A percentile compares a stretch with the other conserved stretches of the same genome.
These are phyloP conservation scores for Camptogramma bilineatum DNA, from an alignment of 2,888 invertebrate genomes.

Conservation along the genomic window DNA sequence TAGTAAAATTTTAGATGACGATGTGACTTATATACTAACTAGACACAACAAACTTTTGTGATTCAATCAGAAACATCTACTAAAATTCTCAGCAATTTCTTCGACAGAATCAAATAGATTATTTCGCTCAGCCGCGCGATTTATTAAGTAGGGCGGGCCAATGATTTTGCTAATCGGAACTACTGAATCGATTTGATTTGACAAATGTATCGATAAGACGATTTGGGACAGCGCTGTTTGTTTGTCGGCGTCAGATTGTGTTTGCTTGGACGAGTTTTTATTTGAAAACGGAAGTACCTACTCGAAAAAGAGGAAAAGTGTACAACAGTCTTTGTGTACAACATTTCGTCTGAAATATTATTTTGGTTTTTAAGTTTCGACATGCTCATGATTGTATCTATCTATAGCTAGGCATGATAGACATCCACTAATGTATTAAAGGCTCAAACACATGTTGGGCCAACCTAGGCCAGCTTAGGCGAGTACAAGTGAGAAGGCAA, in stretches of 20 bases:
- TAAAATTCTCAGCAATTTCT: constrained; percentile 4
- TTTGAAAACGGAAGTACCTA: constrained; percentile 2
- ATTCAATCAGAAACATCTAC: background rate
- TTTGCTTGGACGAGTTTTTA: constrained; percentile 24
- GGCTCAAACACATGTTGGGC: too few species aligned
- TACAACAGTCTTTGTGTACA: background rate
- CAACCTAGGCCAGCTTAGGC: too few species aligned
- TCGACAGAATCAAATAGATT: constrained; percentile 32
- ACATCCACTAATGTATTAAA: too few species aligned
- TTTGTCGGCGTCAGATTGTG: constrained; percentile 10
- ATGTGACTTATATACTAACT: too few species aligned
- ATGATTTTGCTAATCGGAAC: constrained; percentile 44
- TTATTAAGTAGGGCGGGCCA: constrained; percentile 43
- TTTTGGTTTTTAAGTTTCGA: too few species aligned
- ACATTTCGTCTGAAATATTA: background rate
- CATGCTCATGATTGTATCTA: background rate
- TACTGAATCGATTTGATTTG: constrained; percentile 40
- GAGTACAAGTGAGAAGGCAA: too few species aligned
- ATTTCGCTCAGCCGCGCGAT: constrained; percentile 41
- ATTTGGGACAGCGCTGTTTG: constrained; percentile 37
- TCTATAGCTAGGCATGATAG: too few species aligned
- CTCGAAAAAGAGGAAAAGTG: background rate
- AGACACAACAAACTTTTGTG: too few species aligned
- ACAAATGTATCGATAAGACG: constrained; percentile 37
- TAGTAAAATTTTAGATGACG: too few species aligned